phyloP scores from a whole-genome alignment of 2,113 vertebrate species.

The Cryptotis parvus region DNA sequence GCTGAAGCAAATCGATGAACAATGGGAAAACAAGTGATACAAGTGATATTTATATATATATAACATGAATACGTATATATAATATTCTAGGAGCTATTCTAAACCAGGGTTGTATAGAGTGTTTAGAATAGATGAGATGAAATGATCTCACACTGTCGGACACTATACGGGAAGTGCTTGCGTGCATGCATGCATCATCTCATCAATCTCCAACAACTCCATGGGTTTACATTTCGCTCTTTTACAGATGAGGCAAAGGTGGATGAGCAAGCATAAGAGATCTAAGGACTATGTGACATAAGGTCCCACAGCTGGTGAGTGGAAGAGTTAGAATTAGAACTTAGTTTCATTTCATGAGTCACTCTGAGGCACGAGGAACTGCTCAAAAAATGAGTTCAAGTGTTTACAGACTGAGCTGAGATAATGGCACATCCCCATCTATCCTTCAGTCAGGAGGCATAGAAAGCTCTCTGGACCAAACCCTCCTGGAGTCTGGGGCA shows the following conservation, averaged over 20 bases:
- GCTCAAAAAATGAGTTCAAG: neutral
- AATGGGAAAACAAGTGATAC: too few relatives aligned
- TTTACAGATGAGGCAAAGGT: neutral
- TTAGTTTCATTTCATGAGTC: neutral
- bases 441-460: neutral
- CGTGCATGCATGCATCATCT: neutral
- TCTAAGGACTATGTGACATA: neutral
- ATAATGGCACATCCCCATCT: accelerated
- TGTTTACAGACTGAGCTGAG: neutral
- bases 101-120: neutral
- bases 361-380: neutral
- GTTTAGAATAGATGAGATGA: neutral
- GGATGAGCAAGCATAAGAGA: neutral
- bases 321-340: neutral
- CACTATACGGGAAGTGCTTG: neutral
- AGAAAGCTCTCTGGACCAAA: neutral
- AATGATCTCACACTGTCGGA: neutral
- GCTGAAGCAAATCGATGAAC: too few relatives aligned
- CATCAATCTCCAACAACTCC: neutral
- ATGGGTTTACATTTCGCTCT: neutral
- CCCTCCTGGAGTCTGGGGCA: neutral
- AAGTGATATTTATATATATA: too few relatives aligned
- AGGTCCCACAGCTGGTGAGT: neutral
- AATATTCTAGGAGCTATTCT: neutral
- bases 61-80: too few relatives aligned